phyloP scores from a whole-genome alignment of 2,113 vertebrate genomes.

The Melanerpes aurifrons region DNA sequence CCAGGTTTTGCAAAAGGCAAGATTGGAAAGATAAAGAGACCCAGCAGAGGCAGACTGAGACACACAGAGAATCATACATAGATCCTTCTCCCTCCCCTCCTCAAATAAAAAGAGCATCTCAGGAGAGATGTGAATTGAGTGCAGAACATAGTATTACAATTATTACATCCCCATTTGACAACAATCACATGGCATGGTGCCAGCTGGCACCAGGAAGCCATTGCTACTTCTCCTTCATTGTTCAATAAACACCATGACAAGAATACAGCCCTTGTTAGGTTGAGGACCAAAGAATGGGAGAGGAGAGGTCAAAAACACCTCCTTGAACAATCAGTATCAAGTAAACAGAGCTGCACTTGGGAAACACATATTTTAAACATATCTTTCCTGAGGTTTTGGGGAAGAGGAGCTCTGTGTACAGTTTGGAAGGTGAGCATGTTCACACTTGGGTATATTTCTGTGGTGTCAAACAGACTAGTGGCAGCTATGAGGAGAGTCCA shows the following conservation, averaged over 20 bases:
- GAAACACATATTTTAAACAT: conserved; percentile 48
- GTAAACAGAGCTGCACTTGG: conserved; percentile 55
- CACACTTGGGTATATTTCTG: conserved; percentile 49
- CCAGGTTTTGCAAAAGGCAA: conserved; percentile 19
- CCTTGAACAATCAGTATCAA: conserved; percentile 66
- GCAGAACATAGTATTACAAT: conserved; percentile 3
- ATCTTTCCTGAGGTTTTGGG: conserved; percentile 14
- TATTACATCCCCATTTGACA: conserved; percentile 54
- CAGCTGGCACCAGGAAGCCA: conserved; percentile 36
- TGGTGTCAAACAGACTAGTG: conserved; percentile 15
- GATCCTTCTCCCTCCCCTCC: not conserved
- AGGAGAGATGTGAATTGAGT: not conserved
- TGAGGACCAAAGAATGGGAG: conserved; percentile 52
- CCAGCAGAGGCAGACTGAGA: not conserved
- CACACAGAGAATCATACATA: not conserved
- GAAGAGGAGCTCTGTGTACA: not conserved
- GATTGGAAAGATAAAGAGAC: not conserved
- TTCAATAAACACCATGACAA: not conserved
- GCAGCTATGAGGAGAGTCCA: not conserved
- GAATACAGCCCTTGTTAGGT: conserved; percentile 53
- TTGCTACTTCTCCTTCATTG: conserved; percentile 39
- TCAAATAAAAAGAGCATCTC: conserved; percentile 33
- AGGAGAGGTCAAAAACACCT: conserved; percentile 62
- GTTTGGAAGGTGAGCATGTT: not conserved
- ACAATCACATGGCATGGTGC: not conserved